phyloP scores from a whole-genome alignment of 2,113 vertebrate species.

The Cinclus mexicanus region DNA sequence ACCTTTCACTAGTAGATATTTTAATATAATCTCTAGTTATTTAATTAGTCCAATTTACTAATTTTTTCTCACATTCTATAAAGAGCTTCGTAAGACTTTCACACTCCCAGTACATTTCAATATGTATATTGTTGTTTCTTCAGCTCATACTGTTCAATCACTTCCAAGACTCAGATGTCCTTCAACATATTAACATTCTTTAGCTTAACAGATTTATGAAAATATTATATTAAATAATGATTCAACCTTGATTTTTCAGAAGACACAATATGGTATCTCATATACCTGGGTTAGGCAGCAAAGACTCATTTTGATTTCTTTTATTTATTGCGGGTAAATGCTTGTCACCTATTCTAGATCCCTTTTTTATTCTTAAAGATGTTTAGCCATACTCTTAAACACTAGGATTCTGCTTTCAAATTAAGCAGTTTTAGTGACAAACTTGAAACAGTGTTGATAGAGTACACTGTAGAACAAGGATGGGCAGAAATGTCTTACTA shows the following conservation, averaged over 20 bases:
- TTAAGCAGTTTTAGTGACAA: not conserved
- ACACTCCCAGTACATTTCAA: not conserved
- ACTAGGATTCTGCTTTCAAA: not conserved
- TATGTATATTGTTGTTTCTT: not conserved
- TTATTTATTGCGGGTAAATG: not conserved
- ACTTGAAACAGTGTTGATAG: not conserved
- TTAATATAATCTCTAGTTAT: not conserved
- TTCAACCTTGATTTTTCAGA: not conserved
- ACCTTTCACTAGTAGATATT: not conserved
- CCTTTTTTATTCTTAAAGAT: not conserved
- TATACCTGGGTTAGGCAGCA: not conserved
- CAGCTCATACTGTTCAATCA: not conserved
- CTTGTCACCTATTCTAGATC: not conserved
- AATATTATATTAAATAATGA: not conserved
- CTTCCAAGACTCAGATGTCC: not conserved
- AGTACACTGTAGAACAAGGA: not conserved
- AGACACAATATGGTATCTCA: not conserved
- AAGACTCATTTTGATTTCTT: not conserved
- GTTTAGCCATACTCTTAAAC: not conserved
- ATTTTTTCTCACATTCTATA: not conserved
- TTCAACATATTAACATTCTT: not conserved
- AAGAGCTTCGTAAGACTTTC: not conserved
- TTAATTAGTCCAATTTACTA: not conserved
- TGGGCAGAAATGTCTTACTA: not conserved
- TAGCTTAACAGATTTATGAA: not conserved